Evolutionary conservation across 2,888 invertebrate species (phyloP), one percentile per base, ranked within the genome.

Genomic region (Colletes collaris): DNA sequence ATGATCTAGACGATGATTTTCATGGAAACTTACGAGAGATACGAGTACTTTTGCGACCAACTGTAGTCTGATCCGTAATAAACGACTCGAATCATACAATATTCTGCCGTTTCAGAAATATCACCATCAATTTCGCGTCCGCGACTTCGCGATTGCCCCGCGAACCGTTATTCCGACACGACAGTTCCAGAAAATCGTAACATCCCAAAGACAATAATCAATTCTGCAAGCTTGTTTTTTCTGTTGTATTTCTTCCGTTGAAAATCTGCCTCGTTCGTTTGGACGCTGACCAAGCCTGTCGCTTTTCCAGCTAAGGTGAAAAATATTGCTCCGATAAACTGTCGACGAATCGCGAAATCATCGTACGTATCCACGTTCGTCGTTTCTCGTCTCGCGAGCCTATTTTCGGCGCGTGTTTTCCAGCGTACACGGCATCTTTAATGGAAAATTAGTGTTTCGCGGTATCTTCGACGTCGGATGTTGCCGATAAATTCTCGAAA

Each of bases 361-460:
- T 56, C 27, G 44, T 66, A 46, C 27, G 55, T 66, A 35, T 35
- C 27, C 13, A 13, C 19, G 44, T 40, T 6, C 40, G 0, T 35
- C 44, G 56, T 66, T 66, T 56, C 46, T 46, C 35, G 46, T 37
- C n/a, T 27, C 27, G n/a, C 44, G 19, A 27, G 7, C 5, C 44
- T 16, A 55, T 66, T 66, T 66, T 66, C 46, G 55, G 27, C 27
- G 27, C 35, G 62, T 55, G 6, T 63, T 19, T 49, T 4, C 35
- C 46, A n/a, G 8, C 13, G 13, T 16, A 37, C 16, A 16, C 16
- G 2, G 66, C 49, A 66, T 60, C 53, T 67, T 64, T 72, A 77
- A 80, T 77, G 79, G 79, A 77, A 66, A 69, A 68, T 73, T 77
- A 80, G 72, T 73, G 69, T 69, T 35, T 49, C n/a, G 59, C 37